A percentile compares a stretch with the other conserved stretches of the same genome.
phyloP scores from a whole-genome alignment of 2,888 invertebrate genomes.

The Tetragonula carbonaria region DNA sequence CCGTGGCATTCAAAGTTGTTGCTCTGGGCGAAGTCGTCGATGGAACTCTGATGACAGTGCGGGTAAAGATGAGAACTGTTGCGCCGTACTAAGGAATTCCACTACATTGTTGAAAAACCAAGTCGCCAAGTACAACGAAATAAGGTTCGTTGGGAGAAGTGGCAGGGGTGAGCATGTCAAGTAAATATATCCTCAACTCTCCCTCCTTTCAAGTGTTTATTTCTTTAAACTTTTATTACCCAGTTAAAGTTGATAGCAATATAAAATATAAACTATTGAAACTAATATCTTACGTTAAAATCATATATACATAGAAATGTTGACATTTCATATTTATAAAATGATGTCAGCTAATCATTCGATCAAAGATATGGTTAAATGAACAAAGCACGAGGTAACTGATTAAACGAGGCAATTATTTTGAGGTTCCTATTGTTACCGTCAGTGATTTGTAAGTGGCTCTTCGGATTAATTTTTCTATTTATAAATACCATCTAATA shows the following conservation, averaged over 20 bases:
- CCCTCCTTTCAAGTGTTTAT: background rate
- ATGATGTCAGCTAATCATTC: background rate
- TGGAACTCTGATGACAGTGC: conserved; percentile 97
- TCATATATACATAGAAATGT: background rate
- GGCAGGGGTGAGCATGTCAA: conserved; percentile 93
- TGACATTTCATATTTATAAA: background rate
- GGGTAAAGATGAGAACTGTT: conserved; percentile 96
- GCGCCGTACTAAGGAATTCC: conserved; percentile 94
- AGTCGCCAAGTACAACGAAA: conserved; percentile 98
- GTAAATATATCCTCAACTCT: background rate
- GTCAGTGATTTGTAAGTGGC: conserved; percentile 36
- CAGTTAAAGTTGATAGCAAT: background rate
- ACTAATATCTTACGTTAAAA: background rate
- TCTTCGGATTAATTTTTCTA: too few species aligned
- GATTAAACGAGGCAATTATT: conserved; percentile 33
- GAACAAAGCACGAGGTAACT: background rate
- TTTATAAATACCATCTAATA: too few species aligned
- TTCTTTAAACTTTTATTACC: too few species aligned
- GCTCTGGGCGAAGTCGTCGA: conserved; percentile 90
- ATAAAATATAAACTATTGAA: background rate
- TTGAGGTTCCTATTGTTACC: conserved; percentile 35
- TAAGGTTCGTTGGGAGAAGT: conserved; percentile 98
- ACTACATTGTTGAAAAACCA: conserved; percentile 97
- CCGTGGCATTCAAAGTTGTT: conserved; percentile 97
- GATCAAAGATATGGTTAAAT: background rate